Evolutionary conservation across 2,888 invertebrate species (phyloP).

Genomic region (Rhagophthalmus giganteus): DNA sequence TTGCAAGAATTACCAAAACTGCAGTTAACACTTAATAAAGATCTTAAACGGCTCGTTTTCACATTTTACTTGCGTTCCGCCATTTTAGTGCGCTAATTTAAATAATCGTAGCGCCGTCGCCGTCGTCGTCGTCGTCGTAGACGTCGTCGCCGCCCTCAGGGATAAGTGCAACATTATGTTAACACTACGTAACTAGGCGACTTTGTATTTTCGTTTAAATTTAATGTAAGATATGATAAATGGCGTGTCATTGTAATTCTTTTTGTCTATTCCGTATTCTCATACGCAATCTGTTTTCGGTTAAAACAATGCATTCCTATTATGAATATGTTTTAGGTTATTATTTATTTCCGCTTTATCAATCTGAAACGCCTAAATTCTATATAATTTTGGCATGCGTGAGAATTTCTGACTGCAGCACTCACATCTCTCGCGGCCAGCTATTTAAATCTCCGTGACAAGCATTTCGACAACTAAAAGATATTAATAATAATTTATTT

Average conservation of each 20-base stretch:
- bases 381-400: conserved; percentile 40
- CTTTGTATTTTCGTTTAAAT: too few relatives aligned
- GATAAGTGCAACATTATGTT: too few relatives aligned
- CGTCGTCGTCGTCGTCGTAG: too few relatives aligned
- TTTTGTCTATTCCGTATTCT: conserved; percentile 18
- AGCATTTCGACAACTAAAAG: background rate
- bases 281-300: conserved; percentile 24
- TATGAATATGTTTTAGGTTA: conserved; percentile 40
- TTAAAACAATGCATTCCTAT: conserved; percentile 37
- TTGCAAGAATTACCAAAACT: conserved; percentile 17
- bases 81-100: background rate
- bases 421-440: background rate
- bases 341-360: conserved; percentile 46
- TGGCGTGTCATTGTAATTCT: too few relatives aligned
- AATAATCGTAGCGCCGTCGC: background rate
- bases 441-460: background rate
- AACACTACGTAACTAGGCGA: too few relatives aligned
- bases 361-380: conserved; percentile 38
- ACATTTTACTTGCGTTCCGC: background rate
- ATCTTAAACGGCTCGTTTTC: conserved; percentile 9
- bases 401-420: conserved; percentile 32
- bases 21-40: conserved; percentile 20
- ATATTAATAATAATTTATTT: background rate
- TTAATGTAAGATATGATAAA: too few relatives aligned
- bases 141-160: too few relatives aligned